phyloP scores from a whole-genome alignment of 2,113 vertebrate genomes.

The Coracopsis vasa region DNA sequence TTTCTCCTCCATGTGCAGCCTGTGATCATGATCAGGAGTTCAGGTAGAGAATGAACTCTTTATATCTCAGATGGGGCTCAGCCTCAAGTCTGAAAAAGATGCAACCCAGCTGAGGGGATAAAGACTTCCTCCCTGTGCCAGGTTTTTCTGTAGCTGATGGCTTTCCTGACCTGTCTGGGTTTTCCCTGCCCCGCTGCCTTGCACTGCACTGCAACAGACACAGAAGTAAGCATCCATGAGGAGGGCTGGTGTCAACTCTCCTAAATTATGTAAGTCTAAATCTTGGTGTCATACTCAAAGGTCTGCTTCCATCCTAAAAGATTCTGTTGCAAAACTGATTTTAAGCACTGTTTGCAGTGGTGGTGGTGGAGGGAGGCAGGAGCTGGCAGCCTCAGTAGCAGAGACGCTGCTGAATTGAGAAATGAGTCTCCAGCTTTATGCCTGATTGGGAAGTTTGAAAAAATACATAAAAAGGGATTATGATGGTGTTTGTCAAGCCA shows the following conservation, averaged over 20 bases:
- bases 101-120: not conserved
- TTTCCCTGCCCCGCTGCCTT: not conserved
- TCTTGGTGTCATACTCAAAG: not conserved
- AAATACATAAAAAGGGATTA: not conserved
- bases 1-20: not conserved
- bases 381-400: not conserved
- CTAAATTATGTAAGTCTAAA: not conserved
- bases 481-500: not conserved
- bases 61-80: not conserved
- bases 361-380: not conserved
- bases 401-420: not conserved
- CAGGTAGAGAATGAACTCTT: not conserved
- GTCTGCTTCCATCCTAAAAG: not conserved
- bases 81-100: not conserved
- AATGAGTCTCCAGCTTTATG: not conserved
- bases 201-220: not conserved
- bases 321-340: not conserved
- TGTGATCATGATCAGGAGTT: accelerated
- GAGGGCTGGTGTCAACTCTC: not conserved
- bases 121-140: not conserved
- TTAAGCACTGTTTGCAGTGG: not conserved
- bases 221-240: accelerated
- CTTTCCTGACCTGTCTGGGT: accelerated
- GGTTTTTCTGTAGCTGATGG: not conserved
- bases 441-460: not conserved